Evolutionary conservation across 2,888 invertebrate species (phyloP), one percentile per base, ranked within the genome.

Genomic region (Spodoptera picta): DNA sequence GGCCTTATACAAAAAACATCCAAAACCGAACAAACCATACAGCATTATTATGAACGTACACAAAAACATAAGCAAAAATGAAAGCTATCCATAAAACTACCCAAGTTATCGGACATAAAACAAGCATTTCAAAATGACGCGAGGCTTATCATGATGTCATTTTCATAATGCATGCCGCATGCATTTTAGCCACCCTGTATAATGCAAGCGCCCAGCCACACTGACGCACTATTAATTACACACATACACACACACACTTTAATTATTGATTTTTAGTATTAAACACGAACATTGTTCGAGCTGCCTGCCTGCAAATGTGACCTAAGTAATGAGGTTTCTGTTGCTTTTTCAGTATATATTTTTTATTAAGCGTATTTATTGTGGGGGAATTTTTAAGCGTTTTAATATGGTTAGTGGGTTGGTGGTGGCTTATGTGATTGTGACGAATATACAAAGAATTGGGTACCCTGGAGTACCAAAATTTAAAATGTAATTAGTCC

Each of bases 211-310:
- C 79, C 81, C 78, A 70, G 75, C 83, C 74, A 84, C 83, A 83
- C 81, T 81, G 82, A 73, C 70, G 73, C 83, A 86, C 80, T 91
- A 92, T 94, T 94, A 93, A 94, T 93, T 93, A 93, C 92, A 91
- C 90, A 90, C 91, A 89, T 87, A 72, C 65, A 69, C 55, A 69
- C 65, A 69, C 65, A 69, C 55, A 69, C 90, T 85, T 93, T 93
- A 92, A 93, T 93, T 94, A 94, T 94, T 93, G 94, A 94, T 94
- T 94, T 94, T 94, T 92, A 90, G 90, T 83, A 90, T 92, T 92
- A 90, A 92, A 91, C 87, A 88, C 86, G 82, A 81, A 82, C 87
- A 87, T 87, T 83, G 84, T 84, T 48, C 23, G 81, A 73, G 79
- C 65, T 65, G 74, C 74, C 69, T 77, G 77, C 79, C 48, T 81